phyloP scores from a whole-genome alignment of 2,797 vertebrate species.

The Tapera naevia region DNA sequence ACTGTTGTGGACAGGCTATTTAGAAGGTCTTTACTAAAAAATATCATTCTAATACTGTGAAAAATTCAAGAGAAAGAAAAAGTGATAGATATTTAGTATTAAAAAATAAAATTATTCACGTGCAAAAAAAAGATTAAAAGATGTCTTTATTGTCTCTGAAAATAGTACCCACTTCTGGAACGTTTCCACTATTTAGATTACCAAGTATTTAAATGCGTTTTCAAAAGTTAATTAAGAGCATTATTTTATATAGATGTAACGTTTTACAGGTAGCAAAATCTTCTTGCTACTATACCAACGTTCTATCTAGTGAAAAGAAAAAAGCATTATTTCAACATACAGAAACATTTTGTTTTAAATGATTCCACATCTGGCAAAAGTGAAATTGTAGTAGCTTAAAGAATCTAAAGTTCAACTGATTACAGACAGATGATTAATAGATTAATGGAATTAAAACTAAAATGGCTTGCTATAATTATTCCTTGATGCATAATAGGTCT shows the following conservation, averaged over 20 bases:
- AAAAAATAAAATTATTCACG: background rate
- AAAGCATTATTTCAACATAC: background rate
- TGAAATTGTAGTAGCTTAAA: background rate
- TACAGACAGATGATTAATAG: background rate
- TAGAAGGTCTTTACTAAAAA: background rate
- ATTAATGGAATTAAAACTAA: background rate
- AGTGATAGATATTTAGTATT: background rate
- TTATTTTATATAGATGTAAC: background rate
- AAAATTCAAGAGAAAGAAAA: background rate
- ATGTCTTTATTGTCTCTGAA: background rate
- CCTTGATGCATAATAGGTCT: background rate
- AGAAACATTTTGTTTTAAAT: background rate
- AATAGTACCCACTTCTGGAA: background rate
- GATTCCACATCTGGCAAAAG: background rate
- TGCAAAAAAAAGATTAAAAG: background rate
- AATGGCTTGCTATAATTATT: background rate
- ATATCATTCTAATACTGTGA: background rate
- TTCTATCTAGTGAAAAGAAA: background rate
- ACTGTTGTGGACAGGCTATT: background rate
- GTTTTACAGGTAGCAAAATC: background rate
- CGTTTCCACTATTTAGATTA: background rate
- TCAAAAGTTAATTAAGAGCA: background rate
- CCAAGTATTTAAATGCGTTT: background rate
- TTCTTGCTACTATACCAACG: background rate
- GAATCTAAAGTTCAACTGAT: background rate